Evolutionary conservation across 2,113 vertebrate genomes (phyloP).

Genomic region (Pachycephala philippinensis): DNA sequence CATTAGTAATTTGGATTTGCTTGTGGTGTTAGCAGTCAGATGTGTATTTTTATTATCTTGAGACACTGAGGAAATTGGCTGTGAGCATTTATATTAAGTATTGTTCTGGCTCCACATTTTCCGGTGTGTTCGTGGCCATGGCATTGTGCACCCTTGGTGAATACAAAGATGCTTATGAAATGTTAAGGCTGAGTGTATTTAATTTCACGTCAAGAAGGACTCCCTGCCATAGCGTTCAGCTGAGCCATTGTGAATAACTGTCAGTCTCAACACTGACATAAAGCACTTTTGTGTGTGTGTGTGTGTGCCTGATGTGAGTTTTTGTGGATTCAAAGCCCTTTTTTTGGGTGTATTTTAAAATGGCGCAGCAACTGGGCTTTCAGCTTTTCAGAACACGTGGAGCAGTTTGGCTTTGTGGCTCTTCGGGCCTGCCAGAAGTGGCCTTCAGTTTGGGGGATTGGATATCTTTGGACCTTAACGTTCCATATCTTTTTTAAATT

Average conservation of each 20-base stretch:
- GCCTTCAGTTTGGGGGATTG: not conserved
- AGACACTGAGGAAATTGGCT: not conserved
- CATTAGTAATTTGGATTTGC: not conserved
- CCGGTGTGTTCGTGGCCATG: accelerated
- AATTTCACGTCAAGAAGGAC: not conserved
- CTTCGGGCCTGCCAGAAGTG: not conserved
- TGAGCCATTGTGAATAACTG: not conserved
- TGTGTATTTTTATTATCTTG: not conserved
- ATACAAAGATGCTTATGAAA: not conserved
- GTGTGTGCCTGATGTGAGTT: not conserved
- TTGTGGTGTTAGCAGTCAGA: not conserved
- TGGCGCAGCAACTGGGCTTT: not conserved
- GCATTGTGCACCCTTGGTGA: not conserved
- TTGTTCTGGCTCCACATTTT: not conserved
- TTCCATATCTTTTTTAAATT: not conserved
- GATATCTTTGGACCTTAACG: not conserved
- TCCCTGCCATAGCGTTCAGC: not conserved
- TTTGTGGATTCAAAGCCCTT: not conserved
- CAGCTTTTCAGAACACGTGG: not conserved
- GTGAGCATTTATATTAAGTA: not conserved
- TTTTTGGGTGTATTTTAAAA: not conserved
- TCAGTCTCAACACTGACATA: not conserved
- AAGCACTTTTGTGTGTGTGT: not conserved
- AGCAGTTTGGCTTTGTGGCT: not conserved
- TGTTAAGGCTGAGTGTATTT: not conserved